Evolutionary conservation across 1,140 invertebrate species (phyloP).

Genomic region (Cotesia typhae): DNA sequence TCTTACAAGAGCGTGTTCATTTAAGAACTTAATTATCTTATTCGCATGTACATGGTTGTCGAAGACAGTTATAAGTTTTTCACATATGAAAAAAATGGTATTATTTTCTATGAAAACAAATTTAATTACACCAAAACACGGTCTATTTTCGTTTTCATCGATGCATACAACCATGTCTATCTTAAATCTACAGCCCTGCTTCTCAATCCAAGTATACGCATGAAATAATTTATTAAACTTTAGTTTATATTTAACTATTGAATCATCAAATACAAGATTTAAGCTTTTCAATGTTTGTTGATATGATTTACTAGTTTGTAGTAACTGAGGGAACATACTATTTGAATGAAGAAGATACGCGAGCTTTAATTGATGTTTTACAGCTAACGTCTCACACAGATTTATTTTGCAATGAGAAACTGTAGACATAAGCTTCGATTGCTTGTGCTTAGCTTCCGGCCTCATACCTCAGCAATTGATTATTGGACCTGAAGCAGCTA

Average conservation of each 20-base stretch:
- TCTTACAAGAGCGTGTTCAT: too few species aligned
- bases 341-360: neutral
- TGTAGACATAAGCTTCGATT: slow-evolving; percentile 23
- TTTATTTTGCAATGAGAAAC: slow-evolving; percentile 13
- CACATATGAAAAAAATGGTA: too few species aligned
- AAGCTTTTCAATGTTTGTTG: slow-evolving; percentile 2
- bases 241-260: neutral
- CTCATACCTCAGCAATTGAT: too few species aligned
- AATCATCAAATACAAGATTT: neutral
- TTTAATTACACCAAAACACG: too few species aligned
- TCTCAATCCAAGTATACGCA: neutral
- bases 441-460: neutral
- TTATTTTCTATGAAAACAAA: too few species aligned
- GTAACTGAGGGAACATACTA: neutral
- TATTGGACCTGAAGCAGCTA: too few species aligned
- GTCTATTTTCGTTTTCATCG: too few species aligned
- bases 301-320: neutral
- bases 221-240: neutral
- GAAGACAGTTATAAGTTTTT: too few species aligned
- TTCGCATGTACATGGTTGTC: too few species aligned
- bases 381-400: slow-evolving; percentile 14
- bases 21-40: too few species aligned
- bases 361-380: neutral
- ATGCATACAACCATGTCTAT: neutral
- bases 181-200: neutral